Percentiles rank a stretch among this genome's conserved stretches.
Evolutionary conservation across 2,888 invertebrate genomes (phyloP).

Genomic region (Ferrisia virgata): DNA sequence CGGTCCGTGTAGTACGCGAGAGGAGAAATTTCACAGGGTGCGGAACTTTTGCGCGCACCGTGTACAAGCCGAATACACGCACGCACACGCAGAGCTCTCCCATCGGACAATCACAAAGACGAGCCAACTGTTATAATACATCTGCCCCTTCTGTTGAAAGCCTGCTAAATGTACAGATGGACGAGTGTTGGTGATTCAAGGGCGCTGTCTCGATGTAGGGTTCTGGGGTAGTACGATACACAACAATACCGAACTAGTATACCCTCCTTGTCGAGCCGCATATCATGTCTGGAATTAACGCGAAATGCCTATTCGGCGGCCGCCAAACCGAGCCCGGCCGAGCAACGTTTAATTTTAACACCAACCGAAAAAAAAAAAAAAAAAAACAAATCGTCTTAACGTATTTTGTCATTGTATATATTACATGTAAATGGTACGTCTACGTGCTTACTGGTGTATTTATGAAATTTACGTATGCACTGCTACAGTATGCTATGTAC

Average conservation of each 20-base stretch:
- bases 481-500: no score
- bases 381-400: slow-evolving; percentile 31
- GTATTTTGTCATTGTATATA: slow-evolving; percentile 12
- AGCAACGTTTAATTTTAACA: slow-evolving; percentile 16
- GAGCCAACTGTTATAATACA: slow-evolving; percentile 38
- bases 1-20: not conserved
- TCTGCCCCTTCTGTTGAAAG: slow-evolving; percentile 38
- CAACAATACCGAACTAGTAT: not conserved
- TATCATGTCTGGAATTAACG: slow-evolving; percentile 29
- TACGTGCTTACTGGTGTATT: no score
- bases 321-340: no score
- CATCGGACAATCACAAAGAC: slow-evolving; percentile 27
- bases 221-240: slow-evolving; percentile 29
- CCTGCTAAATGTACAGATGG: slow-evolving; percentile 37
- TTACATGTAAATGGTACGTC: no score
- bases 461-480: no score
- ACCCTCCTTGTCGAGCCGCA: not conserved
- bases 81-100: not conserved
- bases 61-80: not conserved
- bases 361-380: slow-evolving; percentile 29
- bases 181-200: slow-evolving; percentile 35
- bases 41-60: not conserved
- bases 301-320: slow-evolving; percentile 28
- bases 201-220: slow-evolving; percentile 37
- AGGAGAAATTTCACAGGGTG: not conserved